Conservation (phyloP, 2,888 invertebrate genomes). For the Tanypteryx hageni region DNA sequence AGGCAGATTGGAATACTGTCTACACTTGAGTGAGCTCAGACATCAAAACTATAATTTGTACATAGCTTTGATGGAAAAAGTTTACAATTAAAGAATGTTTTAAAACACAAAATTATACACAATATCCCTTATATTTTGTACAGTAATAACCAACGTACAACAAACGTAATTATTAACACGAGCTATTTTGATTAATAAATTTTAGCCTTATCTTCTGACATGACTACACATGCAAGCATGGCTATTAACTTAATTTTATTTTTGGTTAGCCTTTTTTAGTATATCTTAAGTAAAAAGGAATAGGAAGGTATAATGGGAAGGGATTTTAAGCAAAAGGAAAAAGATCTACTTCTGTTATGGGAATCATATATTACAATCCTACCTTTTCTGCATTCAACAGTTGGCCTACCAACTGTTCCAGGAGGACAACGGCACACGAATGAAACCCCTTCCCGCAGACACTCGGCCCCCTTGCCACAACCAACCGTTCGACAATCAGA, state of each 20-base stretch:
- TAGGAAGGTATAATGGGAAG: constrained; percentile 17
- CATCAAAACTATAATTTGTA: constrained; percentile 52
- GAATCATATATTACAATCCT: constrained; percentile 72
- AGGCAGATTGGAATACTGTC: constrained; percentile 82
- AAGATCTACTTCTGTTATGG: constrained; percentile 69
- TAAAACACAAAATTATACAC: constrained; percentile 53
- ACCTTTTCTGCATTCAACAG: constrained; percentile 84
- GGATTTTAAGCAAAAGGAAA: constrained; percentile 72
- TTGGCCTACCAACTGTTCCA: constrained; percentile 85
- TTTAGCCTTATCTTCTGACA: constrained; percentile 54
- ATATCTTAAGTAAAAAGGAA: not conserved
- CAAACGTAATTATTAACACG: constrained; percentile 53
- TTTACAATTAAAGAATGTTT: constrained; percentile 51
- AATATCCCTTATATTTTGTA: constrained; percentile 53
- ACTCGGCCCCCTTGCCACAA: constrained; percentile 91
- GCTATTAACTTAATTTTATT: constrained; percentile 21
- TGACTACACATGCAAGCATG: constrained; percentile 43
- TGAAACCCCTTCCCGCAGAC: constrained; percentile 88
- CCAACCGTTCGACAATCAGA: constrained; percentile 90
- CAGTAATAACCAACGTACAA: constrained; percentile 48
- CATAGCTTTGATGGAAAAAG: constrained; percentile 24
- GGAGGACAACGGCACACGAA: constrained; percentile 89
- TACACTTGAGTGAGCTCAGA: constrained; percentile 74
- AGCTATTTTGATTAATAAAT: constrained; percentile 51
- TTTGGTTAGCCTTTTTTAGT: constrained; percentile 36